Base-by-base conservation (phyloP, 1,140 invertebrate genomes). In the Leptinotarsa lineolata region DNA sequence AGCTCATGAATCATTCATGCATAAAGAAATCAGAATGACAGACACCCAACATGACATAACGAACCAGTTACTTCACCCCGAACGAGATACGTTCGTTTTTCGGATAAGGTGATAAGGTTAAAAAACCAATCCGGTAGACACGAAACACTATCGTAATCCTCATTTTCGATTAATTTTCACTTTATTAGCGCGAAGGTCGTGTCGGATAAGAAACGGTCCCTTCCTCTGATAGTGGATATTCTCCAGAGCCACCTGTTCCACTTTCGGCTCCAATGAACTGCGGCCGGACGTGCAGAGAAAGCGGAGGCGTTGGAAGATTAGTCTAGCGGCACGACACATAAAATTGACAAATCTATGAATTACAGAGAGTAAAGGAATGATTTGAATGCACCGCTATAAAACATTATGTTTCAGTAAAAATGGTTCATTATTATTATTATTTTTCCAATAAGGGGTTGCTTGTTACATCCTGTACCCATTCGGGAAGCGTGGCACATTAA, bases 211-310 rank as follows among this genome's bases (percentile, higher is more conserved):
- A 69, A 69, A 69, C 68, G 68, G 68, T 48, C 46, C 45, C 64
- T 39, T 66, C 39, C 48, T 59, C 48, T 30, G 20, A n/a, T 68
- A 61, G 58, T 63, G 59, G 59, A 63, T 68, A 68, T 65, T 70
- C 58, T 46, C 69, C 44, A 39, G 59, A 64, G 68, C 71, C 74
- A 76, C 74, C 74, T 76, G 74, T 72, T 76, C 74, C 66, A 54
- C 48, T 54, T 13, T 54, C 48, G n/a, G 60, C 72, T 39, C 72
- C 46, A 68, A 74, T 74, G 69, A 74, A 74, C 72, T 74, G 73
- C 22, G 61, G 22, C 30, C 30, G 61, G 70, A 74, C 73, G 73
- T 74, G 73, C 73, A 68, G 15, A 54, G 69, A 70, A 74, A 74
- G 68, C 68, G 70, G 68, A 70, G 30, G 30, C 30, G 30, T 6